A percentile compares a stretch with the other conserved stretches of the same genome.
Conservation (phyloP, 2,888 invertebrate species). For the Anodontia alba region DNA sequence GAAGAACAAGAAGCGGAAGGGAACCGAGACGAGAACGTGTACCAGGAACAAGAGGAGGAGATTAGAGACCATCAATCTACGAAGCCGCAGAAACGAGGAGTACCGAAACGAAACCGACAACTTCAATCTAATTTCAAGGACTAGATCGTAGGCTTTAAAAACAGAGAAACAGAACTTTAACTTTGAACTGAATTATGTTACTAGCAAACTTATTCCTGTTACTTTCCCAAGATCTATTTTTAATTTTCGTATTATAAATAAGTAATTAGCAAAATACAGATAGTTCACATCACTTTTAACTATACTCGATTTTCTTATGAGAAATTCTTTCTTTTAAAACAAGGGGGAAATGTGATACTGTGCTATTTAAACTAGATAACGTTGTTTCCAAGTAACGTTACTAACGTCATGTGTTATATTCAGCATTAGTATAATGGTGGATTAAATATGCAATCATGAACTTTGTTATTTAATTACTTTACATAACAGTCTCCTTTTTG, state of each 20-base stretch:
- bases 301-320: background rate
- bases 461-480: background rate
- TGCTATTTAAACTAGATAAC: background rate
- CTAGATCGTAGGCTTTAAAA: background rate
- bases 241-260: background rate
- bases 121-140: background rate
- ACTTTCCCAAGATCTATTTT: too few relatives aligned
- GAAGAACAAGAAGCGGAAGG: background rate
- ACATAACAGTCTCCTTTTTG: too few relatives aligned
- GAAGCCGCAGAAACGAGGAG: background rate
- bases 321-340: background rate
- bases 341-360: conserved; percentile 7
- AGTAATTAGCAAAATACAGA: too few relatives aligned
- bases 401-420: background rate
- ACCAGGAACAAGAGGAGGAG: background rate
- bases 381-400: background rate
- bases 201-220: background rate
- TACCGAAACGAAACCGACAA: background rate
- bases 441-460: background rate
- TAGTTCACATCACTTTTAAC: background rate
- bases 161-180: background rate
- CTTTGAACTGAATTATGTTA: background rate
- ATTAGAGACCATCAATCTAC: too few relatives aligned
- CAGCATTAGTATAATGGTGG: background rate
- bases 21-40: background rate